phyloP scores from a whole-genome alignment of 2,797 vertebrate genomes.

The Notolepis coatsorum region DNA sequence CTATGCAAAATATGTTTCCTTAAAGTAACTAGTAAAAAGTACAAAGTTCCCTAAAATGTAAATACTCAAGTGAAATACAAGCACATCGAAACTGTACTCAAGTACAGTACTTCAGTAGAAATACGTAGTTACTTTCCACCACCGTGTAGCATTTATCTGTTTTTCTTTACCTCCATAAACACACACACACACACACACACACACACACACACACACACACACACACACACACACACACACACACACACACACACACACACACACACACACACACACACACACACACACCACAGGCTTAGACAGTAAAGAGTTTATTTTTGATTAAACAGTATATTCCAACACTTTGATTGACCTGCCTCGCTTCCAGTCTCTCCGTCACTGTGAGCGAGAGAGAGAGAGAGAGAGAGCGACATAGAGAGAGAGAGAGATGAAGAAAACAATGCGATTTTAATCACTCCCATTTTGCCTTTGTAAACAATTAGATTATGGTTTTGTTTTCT shows the following conservation, averaged over 20 bases:
- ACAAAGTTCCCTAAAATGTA: too few relatives aligned
- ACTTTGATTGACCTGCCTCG: constrained; percentile 5
- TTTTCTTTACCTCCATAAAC: constrained; percentile 37
- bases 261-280: too few relatives aligned
- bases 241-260: neutral
- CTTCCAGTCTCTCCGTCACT: constrained; percentile 31
- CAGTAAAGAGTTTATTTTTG: constrained; percentile 4
- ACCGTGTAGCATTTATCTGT: constrained; percentile 5
- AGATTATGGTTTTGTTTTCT: constrained; percentile 69
- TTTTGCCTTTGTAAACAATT: constrained; percentile 72
- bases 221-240: constrained; percentile 14
- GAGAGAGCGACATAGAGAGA: too few relatives aligned
- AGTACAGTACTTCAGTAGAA: too few relatives aligned
- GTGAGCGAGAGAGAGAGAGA: constrained; percentile 41
- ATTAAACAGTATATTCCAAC: constrained; percentile 19
- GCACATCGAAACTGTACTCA: too few relatives aligned
- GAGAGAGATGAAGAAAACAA: constrained; percentile 53
- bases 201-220: constrained; percentile 9
- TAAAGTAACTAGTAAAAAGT: neutral
- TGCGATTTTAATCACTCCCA: constrained; percentile 65
- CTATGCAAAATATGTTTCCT: too few relatives aligned
- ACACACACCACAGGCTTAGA: constrained; percentile 27
- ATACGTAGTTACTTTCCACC: too few relatives aligned
- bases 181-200: constrained; percentile 29
- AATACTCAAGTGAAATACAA: too few relatives aligned